Conservation (phyloP, 2,797 vertebrate genomes). For the Ammospiza maritima region DNA sequence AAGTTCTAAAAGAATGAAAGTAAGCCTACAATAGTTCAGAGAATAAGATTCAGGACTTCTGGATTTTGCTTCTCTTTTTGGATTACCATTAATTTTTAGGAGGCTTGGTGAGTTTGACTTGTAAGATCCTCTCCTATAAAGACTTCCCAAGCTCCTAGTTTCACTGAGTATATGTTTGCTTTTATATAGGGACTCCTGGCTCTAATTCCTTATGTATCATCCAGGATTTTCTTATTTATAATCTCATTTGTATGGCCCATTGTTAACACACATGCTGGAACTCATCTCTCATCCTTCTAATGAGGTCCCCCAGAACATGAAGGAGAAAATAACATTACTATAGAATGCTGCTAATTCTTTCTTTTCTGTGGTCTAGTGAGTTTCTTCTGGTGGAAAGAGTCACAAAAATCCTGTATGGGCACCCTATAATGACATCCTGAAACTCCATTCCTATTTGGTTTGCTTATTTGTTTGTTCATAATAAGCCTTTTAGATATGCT, state of each 20-base stretch:
- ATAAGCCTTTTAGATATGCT: background rate
- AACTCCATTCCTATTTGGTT: background rate
- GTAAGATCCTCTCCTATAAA: background rate
- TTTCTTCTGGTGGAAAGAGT: background rate
- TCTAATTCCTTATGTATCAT: background rate
- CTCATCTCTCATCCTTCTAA: background rate
- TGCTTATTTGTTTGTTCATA: background rate
- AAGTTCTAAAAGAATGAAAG: background rate
- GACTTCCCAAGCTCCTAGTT: background rate
- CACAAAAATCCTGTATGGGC: background rate
- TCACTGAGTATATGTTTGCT: background rate
- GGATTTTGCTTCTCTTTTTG: background rate
- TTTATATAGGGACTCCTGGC: background rate
- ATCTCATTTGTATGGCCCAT: conserved; percentile 35
- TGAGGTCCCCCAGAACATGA: background rate
- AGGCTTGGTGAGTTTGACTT: background rate
- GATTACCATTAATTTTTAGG: background rate
- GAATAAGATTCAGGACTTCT: background rate
- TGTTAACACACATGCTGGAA: conserved; percentile 19
- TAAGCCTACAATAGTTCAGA: background rate
- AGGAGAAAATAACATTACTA: conserved; percentile 1
- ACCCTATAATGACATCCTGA: background rate
- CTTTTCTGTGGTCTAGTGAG: background rate
- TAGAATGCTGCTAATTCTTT: background rate
- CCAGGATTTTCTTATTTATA: conserved; percentile 15